Conservation (phyloP, 2,797 vertebrate species). For the Zalophus californianus region DNA sequence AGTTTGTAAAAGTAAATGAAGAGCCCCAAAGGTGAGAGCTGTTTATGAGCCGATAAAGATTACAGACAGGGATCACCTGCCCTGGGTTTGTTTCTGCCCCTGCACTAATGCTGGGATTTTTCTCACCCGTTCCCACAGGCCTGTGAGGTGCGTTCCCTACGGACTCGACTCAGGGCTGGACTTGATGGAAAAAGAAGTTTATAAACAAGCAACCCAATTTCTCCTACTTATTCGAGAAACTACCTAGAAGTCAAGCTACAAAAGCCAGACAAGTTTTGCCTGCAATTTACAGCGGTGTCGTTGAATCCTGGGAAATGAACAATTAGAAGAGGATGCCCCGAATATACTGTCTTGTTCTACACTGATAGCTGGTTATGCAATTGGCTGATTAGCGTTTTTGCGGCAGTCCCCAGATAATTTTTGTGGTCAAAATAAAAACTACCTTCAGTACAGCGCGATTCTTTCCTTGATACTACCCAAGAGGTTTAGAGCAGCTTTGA, state of each 20-base stretch:
- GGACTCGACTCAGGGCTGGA: constrained; percentile 35
- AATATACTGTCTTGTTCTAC: neutral
- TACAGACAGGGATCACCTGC: fast-evolving
- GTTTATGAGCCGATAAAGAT: neutral
- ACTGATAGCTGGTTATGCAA: neutral
- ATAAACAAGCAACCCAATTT: constrained; percentile 37
- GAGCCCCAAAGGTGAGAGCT: neutral
- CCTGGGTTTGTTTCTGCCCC: neutral
- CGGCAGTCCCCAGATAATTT: neutral
- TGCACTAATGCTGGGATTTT: constrained; percentile 65
- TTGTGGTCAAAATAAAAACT: constrained; percentile 60
- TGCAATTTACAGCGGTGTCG: neutral
- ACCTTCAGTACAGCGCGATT: neutral
- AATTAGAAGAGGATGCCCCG: neutral
- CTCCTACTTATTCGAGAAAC: constrained; percentile 30
- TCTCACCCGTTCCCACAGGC: constrained; percentile 70
- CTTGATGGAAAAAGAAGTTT: constrained; percentile 61
- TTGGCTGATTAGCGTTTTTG: neutral
- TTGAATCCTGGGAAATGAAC: neutral
- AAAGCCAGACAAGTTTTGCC: neutral
- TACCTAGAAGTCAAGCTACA: constrained; percentile 37
- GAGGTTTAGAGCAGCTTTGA: neutral
- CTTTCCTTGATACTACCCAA: constrained; percentile 4
- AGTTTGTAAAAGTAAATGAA: neutral
- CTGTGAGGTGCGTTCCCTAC: neutral